phyloP scores from a whole-genome alignment of 1,140 invertebrate genomes.

The Helicoverpa zea region DNA sequence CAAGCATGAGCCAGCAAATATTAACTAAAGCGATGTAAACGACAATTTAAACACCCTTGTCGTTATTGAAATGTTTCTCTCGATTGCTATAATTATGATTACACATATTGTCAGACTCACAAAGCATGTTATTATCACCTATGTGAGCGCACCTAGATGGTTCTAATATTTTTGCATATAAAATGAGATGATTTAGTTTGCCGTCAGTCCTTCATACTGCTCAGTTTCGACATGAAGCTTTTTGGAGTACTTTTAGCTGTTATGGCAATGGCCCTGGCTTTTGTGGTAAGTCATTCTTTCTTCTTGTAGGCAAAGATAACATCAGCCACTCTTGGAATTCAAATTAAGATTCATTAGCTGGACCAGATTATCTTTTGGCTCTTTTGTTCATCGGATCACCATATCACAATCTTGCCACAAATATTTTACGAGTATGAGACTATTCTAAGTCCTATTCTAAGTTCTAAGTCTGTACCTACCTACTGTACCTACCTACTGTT shows the following conservation, averaged over 20 bases:
- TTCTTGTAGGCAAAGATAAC: too few species aligned
- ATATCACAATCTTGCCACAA: too few species aligned
- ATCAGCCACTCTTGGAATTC: too few species aligned
- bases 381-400: too few species aligned
- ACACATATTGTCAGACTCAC: slow-evolving; percentile 1
- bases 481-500: too few species aligned
- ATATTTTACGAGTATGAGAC: neutral
- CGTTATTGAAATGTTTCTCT: slow-evolving; percentile 1
- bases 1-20: too few species aligned
- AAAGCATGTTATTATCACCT: slow-evolving; percentile 20
- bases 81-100: slow-evolving; percentile 5
- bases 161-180: slow-evolving; percentile 14
- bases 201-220: neutral
- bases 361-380: too few species aligned
- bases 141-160: neutral
- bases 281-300: slow-evolving; percentile 5
- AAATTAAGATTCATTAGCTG: too few species aligned
- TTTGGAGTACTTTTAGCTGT: neutral
- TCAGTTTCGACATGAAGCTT: slow-evolving; percentile 1
- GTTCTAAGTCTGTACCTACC: too few species aligned
- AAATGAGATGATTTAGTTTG: neutral
- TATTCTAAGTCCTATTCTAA: neutral
- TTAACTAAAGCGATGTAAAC: too few species aligned
- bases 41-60: neutral
- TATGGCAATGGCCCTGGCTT: neutral